Conservation (phyloP, 2,113 vertebrate genomes). For the Bufo bufo region DNA sequence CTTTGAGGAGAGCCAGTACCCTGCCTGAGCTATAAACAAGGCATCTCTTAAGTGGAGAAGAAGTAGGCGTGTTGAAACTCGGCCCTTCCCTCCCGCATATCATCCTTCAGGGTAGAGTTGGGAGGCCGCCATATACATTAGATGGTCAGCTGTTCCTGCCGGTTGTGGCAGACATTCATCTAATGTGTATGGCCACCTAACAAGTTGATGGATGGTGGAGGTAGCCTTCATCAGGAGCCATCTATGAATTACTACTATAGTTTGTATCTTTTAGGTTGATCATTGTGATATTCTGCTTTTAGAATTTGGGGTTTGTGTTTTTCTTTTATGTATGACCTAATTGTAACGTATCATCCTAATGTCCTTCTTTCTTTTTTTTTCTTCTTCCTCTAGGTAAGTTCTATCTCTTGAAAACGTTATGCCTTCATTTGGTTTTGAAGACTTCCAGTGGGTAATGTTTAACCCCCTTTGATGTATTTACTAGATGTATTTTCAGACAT, state of each 20-base stretch:
- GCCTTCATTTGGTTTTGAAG: background rate
- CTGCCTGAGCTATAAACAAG: no score
- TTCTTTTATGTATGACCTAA: background rate
- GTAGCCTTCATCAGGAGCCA: background rate
- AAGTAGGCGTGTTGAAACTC: no score
- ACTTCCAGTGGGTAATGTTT: slow-evolving; percentile 39
- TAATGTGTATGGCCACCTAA: no score
- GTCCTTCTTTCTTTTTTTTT: slow-evolving; percentile 2
- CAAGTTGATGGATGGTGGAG: background rate
- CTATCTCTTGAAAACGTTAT: background rate
- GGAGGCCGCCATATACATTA: no score
- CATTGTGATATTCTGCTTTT: background rate
- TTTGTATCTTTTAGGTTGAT: background rate
- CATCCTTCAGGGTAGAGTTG: no score
- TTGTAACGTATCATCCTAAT: background rate
- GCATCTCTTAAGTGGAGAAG: no score
- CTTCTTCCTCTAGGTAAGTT: slow-evolving; percentile 45
- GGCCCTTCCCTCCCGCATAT: no score
- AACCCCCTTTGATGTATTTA: no score
- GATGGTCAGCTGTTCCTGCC: no score
- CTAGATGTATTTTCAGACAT: background rate
- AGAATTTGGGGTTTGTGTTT: background rate
- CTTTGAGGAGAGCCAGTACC: no score
- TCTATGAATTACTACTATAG: background rate
- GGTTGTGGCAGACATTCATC: no score